A percentile compares a stretch with the other conserved stretches of the same genome.
phyloP scores from a whole-genome alignment of 2,113 vertebrate genomes.

The Alligator mississippiensis region DNA sequence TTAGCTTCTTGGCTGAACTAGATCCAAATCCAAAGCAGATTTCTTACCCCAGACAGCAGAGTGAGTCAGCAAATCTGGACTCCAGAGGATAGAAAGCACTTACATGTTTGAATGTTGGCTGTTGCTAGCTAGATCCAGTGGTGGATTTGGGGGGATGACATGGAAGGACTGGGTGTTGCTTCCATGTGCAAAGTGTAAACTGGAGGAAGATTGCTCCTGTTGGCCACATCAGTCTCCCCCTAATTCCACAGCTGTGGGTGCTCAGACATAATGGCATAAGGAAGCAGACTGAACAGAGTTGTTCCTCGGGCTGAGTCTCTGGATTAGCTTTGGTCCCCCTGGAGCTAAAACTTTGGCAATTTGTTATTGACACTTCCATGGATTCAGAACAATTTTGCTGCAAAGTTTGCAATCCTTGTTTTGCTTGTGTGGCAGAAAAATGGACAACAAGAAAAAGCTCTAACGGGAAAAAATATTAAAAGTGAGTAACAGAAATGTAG shows the following conservation, averaged over 20 bases:
- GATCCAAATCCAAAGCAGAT: neutral
- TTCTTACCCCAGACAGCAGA: neutral
- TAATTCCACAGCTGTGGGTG: neutral
- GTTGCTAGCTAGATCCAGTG: neutral
- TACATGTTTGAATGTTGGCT: neutral
- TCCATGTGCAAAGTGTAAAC: neutral
- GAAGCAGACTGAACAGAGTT: neutral
- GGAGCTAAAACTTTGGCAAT: conserved; percentile 39
- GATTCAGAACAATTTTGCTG: conserved; percentile 43
- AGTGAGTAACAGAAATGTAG: conserved; percentile 12
- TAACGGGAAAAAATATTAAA: neutral
- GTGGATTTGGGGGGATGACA: neutral
- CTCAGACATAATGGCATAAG: fast-evolving
- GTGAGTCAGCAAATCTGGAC: neutral
- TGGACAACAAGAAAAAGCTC: neutral
- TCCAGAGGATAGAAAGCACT: neutral
- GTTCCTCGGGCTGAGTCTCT: neutral
- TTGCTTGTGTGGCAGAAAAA: conserved; percentile 4
- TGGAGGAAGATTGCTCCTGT: neutral
- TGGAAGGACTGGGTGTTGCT: no score
- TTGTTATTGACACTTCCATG: conserved; percentile 32
- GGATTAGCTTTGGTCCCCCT: neutral
- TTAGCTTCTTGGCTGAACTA: neutral
- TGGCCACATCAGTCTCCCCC: neutral
- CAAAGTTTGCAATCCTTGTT: conserved; percentile 25